Evolutionary conservation across 2,797 vertebrate genomes (phyloP).

Genomic region (Pitangus sulphuratus): DNA sequence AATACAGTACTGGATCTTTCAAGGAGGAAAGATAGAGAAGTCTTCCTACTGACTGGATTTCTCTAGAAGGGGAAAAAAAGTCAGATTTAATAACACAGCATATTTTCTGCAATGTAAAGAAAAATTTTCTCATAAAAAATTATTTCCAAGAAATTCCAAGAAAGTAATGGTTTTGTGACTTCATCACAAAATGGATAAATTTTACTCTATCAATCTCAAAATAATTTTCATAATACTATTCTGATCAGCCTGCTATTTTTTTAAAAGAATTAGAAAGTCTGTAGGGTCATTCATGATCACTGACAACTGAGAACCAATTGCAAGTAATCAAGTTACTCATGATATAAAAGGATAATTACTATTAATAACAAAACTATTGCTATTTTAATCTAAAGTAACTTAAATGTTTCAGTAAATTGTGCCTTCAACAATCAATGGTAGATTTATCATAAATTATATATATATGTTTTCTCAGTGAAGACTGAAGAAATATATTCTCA

Average conservation of each 20-base stretch:
- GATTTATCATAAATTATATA: background rate
- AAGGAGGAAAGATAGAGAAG: background rate
- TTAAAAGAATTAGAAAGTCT: background rate
- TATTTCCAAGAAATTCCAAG: background rate
- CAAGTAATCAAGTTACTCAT: background rate
- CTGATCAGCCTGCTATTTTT: background rate
- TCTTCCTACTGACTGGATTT: background rate
- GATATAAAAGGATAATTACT: background rate
- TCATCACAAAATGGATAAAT: background rate
- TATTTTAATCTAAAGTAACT: background rate
- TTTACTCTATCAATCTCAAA: background rate
- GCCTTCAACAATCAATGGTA: background rate
- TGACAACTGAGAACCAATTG: background rate
- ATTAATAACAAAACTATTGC: background rate
- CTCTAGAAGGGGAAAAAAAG: background rate
- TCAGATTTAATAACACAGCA: background rate
- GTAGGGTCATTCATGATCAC: background rate
- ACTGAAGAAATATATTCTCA: background rate
- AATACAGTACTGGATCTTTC: background rate
- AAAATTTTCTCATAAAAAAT: background rate
- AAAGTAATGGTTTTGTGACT: background rate
- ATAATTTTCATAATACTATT: background rate
- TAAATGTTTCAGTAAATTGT: background rate
- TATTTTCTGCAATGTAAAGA: background rate
- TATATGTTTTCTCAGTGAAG: background rate